Base-by-base conservation (phyloP, 1,140 invertebrate genomes). In the Sycophila sp. region DNA sequence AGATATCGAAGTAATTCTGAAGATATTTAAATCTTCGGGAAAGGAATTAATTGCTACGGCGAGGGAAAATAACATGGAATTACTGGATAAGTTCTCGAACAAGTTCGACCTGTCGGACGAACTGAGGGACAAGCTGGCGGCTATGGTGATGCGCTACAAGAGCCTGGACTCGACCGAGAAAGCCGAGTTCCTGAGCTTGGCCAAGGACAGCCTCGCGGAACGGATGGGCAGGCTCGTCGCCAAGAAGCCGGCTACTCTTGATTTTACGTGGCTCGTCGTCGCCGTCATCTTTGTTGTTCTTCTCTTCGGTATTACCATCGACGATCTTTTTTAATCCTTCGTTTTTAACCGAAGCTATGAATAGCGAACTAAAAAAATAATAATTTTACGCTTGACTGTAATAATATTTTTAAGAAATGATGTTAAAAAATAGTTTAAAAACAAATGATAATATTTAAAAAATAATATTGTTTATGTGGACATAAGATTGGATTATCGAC, bases 141-240 rank as follows among this genome's bases (percentile, higher is more conserved):
- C 73, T 0, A 75, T 88, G 2, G 30, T 87, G 1, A 47, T 77
- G 1, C 75, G 83, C 34, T 87, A 85, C 58, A 75, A 81, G n/a
- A 53, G 73, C 2, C 75, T 89, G 74, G 49, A 70, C 2, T 77
- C 81, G 2, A 75, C 80, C 0, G 84, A 86, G 4, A 87, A 83
- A 17, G 56, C 64, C 3, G 47, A 80, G 7, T 87, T 88, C 42
- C 53, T 81, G 0, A 38, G 58, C 0, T 72, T 82, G 47, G 68
- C 82, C 2, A 81, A 83, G 56, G 80, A 82, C 0, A 76, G 78
- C 0, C 32, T 72, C 11, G 68, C 26, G 42, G 47, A 68, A 1
- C n/a, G 40, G 10, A 36, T 73, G 17, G 47, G 32, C 24, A 73
- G 30, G 32, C 42, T 60, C 32, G 11, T 53, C 15, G 32, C 42